Conservation (phyloP, 2,113 vertebrate genomes). For the Thinocorus orbignyianus region DNA sequence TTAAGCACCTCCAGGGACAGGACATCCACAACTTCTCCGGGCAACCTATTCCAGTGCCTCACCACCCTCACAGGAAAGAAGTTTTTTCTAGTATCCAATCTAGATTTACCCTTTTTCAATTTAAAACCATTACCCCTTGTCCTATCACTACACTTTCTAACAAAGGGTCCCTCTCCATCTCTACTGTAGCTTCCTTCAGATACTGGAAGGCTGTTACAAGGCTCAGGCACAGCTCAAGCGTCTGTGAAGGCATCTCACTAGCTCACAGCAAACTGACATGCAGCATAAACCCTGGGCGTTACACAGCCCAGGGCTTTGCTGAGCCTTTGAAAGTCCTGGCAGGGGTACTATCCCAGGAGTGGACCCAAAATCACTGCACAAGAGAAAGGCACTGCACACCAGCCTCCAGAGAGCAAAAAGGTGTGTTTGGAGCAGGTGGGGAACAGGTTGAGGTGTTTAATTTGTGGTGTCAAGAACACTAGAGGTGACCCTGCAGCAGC, state of each 20-base stretch:
- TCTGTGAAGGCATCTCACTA: neutral
- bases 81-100: too few relatives aligned
- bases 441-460: neutral
- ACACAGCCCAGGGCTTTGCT: too few relatives aligned
- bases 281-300: neutral
- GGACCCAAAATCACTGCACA: fast-evolving
- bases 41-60: too few relatives aligned
- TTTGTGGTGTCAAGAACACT: neutral
- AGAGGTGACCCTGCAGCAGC: neutral
- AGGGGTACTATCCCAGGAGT: fast-evolving
- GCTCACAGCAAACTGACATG: fast-evolving
- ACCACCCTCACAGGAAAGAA: too few relatives aligned
- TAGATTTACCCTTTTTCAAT: too few relatives aligned
- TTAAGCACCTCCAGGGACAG: too few relatives aligned
- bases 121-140: too few relatives aligned
- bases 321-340: neutral
- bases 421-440: neutral
- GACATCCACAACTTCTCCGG: too few relatives aligned
- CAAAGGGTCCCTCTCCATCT: too few relatives aligned
- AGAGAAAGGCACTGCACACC: neutral
- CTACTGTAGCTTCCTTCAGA: too few relatives aligned
- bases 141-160: too few relatives aligned
- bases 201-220: too few relatives aligned
- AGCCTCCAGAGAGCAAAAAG: neutral
- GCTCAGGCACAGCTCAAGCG: neutral